Evolutionary conservation across 2,888 invertebrate species (phyloP).

Genomic region (Chymomyza procnemis): DNA sequence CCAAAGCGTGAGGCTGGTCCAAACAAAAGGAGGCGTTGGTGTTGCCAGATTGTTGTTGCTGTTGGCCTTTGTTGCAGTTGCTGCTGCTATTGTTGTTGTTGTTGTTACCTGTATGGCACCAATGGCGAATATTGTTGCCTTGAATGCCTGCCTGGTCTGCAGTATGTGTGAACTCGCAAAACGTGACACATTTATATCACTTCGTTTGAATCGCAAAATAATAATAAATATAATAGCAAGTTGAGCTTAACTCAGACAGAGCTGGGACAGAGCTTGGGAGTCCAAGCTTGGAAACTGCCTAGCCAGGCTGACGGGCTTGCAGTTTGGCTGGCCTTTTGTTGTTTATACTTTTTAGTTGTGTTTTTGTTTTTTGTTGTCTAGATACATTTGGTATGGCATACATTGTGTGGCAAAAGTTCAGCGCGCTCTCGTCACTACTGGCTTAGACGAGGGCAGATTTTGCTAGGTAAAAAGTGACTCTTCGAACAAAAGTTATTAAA

Average conservation of each 20-base stretch:
- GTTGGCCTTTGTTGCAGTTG: conserved; percentile 29
- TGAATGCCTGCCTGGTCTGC: conserved; percentile 48
- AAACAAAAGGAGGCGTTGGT: conserved; percentile 74
- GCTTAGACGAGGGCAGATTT: no score
- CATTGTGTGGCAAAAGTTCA: conserved; percentile 3
- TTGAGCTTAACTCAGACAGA: conserved; percentile 22
- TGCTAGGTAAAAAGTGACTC: no score
- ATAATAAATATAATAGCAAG: conserved; percentile 73
- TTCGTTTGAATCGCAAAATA: conserved; percentile 77
- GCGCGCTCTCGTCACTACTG: background rate
- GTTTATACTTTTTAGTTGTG: background rate
- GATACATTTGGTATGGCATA: background rate
- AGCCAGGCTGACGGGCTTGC: background rate
- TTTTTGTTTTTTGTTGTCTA: background rate
- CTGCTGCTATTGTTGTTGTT: conserved; percentile 32
- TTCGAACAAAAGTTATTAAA: no score
- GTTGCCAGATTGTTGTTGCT: conserved; percentile 64
- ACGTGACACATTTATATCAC: conserved; percentile 79
- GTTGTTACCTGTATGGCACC: conserved; percentile 65
- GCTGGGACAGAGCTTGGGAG: background rate
- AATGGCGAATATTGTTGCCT: background rate
- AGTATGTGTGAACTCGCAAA: conserved; percentile 78
- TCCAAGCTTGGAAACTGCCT: background rate
- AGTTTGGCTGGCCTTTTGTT: background rate
- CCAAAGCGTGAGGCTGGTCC: conserved; percentile 66